Base-by-base conservation (phyloP, 2,113 vertebrate genomes). In the Corynorhinus townsendii region DNA sequence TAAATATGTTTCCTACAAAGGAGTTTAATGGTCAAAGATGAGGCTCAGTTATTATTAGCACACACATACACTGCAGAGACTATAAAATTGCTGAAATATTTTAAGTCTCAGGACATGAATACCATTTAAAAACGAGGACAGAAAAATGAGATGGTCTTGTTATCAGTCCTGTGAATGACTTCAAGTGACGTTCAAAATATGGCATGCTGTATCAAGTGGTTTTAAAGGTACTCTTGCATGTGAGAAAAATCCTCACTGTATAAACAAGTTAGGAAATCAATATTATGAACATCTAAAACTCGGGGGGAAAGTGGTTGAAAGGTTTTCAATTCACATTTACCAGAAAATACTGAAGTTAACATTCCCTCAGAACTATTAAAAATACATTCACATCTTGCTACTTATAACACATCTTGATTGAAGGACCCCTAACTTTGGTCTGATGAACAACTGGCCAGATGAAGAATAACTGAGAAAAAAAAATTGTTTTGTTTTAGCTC, bases 251-350 rank as follows among this genome's bases (percentile, higher is more conserved):
- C 20, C 20, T 86, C 20, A 80, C 62, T 17, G 2, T 19, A 77
- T 22, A 69, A 76, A 89, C 30, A 90, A 77, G 22, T 69, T 89
- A 83, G 73, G 49, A 91, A 95, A 94, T 90, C 72, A 87, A 69
- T 93, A 92, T 4, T n/a, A 76, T 38, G 59, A 94, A 89, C 26
- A 91, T 79, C 52, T 93, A 83, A 95, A 95, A 64, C 77, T 54
- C 54, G 73, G 16, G 33, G 24, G 15, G 16, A 47, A 91, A 81
- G 62, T 40, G 7, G 16, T 59, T 72, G 68, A 87, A 94, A 52
- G 43, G 66, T 89, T 95, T 94, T 95, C 72, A 92, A 73, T 75
- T 90, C 88, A 93, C 92, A 81, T 75, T 84, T 92, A 71, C n/a
- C 40, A 94, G 75, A 93, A 96, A 91, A 91, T 85, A 38, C 30